Conservation (phyloP, 2,113 vertebrate genomes). For the Loxodonta africana region DNA sequence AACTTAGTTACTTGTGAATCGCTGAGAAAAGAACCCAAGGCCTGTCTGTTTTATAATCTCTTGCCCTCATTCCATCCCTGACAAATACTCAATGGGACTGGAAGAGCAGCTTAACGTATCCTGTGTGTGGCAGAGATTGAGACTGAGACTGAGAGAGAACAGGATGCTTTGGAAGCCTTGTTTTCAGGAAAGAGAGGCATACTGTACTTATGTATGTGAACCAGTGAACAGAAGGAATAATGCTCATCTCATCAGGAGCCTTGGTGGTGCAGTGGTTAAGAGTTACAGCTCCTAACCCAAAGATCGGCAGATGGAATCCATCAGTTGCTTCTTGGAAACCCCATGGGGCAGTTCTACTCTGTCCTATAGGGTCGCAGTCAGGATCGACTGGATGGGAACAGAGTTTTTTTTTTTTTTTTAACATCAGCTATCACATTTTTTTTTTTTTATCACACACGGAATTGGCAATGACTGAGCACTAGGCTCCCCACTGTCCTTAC, state of each 20-base stretch:
- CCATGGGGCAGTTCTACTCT: too few relatives aligned
- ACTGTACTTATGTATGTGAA: neutral
- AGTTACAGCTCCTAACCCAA: too few relatives aligned
- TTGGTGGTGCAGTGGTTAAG: too few relatives aligned
- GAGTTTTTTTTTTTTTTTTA: too few relatives aligned
- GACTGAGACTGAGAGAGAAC: neutral
- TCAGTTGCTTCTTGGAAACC: too few relatives aligned
- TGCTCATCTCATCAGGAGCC: neutral
- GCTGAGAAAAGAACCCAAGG: neutral
- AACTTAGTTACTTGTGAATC: neutral
- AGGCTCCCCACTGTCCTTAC: neutral
- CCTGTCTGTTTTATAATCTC: neutral
- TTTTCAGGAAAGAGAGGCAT: neutral
- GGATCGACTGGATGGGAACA: too few relatives aligned
- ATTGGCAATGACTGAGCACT: neutral
- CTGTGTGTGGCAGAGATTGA: neutral
- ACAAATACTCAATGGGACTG: neutral
- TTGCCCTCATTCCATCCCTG: neutral
- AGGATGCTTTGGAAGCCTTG: neutral
- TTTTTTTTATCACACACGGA: neutral
- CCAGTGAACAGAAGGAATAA: neutral
- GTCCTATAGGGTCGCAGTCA: too few relatives aligned
- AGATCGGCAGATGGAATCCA: too few relatives aligned
- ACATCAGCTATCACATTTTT: too few relatives aligned
- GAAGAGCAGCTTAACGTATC: neutral